phyloP scores from a whole-genome alignment of 2,888 invertebrate species.

The Drosophila conformis region DNA sequence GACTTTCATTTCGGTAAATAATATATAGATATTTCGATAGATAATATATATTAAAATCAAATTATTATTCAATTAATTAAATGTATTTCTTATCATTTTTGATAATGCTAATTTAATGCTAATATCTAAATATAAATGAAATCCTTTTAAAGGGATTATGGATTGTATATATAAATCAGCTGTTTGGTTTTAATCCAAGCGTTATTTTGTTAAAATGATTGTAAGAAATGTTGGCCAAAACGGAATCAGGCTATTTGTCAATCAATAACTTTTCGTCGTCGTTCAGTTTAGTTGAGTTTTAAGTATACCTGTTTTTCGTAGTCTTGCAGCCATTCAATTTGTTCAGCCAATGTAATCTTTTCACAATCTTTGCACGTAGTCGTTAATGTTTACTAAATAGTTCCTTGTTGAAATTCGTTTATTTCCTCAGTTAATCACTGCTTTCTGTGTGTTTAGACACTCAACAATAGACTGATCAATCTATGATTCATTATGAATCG shows the following conservation, averaged over 20 bases:
- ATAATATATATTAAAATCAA: not conserved
- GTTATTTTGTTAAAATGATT: not conserved
- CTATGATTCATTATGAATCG: slow-evolving; percentile 42
- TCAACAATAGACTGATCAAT: slow-evolving; percentile 32
- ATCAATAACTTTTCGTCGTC: not conserved
- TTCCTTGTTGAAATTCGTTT: slow-evolving; percentile 40
- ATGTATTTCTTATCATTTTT: not conserved
- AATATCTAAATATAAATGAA: too few relatives aligned
- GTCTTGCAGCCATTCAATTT: not conserved
- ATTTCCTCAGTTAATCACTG: slow-evolving; percentile 30
- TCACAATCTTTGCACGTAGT: slow-evolving; percentile 43
- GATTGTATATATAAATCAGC: too few relatives aligned
- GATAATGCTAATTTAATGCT: too few relatives aligned
- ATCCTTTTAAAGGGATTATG: too few relatives aligned
- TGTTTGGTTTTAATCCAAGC: too few relatives aligned
- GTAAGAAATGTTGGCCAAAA: not conserved
- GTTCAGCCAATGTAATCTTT: slow-evolving; percentile 24
- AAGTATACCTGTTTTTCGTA: not conserved
- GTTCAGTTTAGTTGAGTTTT: not conserved
- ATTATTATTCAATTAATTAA: not conserved
- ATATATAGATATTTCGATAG: too few relatives aligned
- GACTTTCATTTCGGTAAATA: not conserved
- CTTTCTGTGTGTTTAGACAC: slow-evolving; percentile 21
- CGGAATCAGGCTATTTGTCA: not conserved
- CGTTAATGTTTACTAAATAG: slow-evolving; percentile 35